phyloP scores from a whole-genome alignment of 2,113 vertebrate species.

The Psettodes erumei region DNA sequence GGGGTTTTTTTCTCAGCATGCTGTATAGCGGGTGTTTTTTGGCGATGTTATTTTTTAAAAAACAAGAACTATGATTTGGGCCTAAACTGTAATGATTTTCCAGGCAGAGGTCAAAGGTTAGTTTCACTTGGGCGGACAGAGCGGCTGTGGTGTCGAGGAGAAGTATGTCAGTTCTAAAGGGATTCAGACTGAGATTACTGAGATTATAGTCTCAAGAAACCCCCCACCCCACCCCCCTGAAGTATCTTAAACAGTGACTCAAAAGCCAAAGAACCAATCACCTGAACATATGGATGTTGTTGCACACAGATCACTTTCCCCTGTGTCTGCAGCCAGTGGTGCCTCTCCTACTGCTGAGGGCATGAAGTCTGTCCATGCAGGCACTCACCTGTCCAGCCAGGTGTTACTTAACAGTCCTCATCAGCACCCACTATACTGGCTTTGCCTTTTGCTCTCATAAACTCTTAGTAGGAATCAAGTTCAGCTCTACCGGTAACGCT shows the following conservation, averaged over 20 bases:
- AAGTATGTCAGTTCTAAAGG: slow-evolving; percentile 53
- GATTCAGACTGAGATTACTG: slow-evolving; percentile 40
- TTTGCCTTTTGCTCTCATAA: slow-evolving; percentile 77
- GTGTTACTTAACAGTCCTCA: slow-evolving; percentile 75
- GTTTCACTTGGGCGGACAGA: neutral
- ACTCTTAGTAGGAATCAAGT: slow-evolving; percentile 80
- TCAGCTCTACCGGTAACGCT: slow-evolving; percentile 82
- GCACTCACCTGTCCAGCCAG: slow-evolving; percentile 62
- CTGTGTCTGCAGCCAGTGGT: slow-evolving; percentile 77
- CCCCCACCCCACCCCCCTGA: neutral
- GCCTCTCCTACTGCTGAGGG: slow-evolving; percentile 71
- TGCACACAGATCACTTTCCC: slow-evolving; percentile 80
- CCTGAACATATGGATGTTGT: slow-evolving; percentile 79
- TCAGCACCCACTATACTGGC: slow-evolving; percentile 75
- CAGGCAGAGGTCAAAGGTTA: slow-evolving; percentile 28
- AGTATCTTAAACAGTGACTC: slow-evolving; percentile 69
- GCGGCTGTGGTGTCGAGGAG: slow-evolving; percentile 39
- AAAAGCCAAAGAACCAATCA: slow-evolving; percentile 83
- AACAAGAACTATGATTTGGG: slow-evolving; percentile 39
- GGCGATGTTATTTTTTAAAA: slow-evolving; percentile 55
- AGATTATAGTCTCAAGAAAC: slow-evolving; percentile 32
- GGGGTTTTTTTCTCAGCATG: slow-evolving; percentile 84
- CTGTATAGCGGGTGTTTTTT: slow-evolving; percentile 81
- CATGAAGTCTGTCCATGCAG: slow-evolving; percentile 66
- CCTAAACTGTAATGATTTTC: slow-evolving; percentile 38